Evolutionary conservation across 2,113 vertebrate genomes (phyloP).

Genomic region (Neolamprologus devosi): DNA sequence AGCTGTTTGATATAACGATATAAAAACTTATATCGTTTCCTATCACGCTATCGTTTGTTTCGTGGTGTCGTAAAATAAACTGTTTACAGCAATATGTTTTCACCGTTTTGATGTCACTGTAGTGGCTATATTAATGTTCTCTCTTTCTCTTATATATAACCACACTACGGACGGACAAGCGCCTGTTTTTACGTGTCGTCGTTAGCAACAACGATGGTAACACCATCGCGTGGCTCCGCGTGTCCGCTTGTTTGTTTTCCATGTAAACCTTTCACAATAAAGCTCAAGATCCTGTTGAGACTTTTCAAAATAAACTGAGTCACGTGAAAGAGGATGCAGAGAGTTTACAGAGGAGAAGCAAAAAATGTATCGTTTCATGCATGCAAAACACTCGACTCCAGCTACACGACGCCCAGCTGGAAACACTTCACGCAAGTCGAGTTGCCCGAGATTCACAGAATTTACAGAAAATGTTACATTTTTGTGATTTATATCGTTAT

Average conservation of each 20-base stretch:
- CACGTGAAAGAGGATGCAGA: accelerated
- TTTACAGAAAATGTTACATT: not conserved
- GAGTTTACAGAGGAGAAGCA: accelerated
- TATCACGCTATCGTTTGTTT: accelerated
- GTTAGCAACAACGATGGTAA: not conserved
- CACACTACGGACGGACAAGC: accelerated
- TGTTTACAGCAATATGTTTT: not conserved
- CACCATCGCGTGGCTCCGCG: accelerated
- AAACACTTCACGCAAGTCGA: not conserved
- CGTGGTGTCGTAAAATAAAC: accelerated
- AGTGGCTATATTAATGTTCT: accelerated
- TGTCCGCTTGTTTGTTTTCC: not conserved
- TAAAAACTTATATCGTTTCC: accelerated
- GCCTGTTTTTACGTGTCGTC: accelerated
- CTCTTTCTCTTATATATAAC: not conserved
- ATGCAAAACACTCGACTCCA: accelerated
- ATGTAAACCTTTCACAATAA: not conserved
- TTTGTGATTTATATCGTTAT: not conserved
- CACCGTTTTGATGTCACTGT: accelerated
- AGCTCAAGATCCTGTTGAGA: not conserved
- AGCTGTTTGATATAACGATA: not conserved
- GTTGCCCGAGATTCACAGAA: accelerated
- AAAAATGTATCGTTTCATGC: not conserved
- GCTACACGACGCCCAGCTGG: accelerated
- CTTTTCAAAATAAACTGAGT: not conserved